Conservation (phyloP, 2,888 invertebrate species). For the Drosophila mercatorum region DNA sequence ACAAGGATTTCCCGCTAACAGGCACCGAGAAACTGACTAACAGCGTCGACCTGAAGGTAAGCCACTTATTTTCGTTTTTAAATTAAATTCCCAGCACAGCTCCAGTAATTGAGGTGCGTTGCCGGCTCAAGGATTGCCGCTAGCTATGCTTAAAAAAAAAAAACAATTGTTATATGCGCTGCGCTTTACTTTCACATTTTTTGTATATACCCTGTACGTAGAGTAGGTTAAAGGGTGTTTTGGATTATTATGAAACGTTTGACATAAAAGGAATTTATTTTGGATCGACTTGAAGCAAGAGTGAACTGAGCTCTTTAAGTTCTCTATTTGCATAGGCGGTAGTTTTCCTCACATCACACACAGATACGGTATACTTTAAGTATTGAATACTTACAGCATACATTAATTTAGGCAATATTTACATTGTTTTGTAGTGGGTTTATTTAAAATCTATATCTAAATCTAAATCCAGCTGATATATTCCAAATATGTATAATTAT, state of each 20-base stretch:
- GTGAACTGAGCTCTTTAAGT: too few species aligned
- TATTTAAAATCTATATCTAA: background rate
- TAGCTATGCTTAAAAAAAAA: conserved; percentile 6
- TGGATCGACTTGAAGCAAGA: too few species aligned
- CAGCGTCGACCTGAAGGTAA: conserved; percentile 82
- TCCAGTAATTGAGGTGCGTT: background rate
- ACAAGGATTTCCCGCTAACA: conserved; percentile 81
- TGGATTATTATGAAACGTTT: background rate
- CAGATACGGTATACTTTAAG: background rate
- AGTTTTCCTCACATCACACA: too few species aligned
- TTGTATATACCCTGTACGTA: background rate
- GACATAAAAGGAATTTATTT: background rate
- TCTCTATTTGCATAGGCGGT: too few species aligned
- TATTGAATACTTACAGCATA: background rate
- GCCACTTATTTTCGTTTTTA: conserved; percentile 11
- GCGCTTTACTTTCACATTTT: conserved; percentile 17
- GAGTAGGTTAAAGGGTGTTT: background rate
- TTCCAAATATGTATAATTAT: too few species aligned
- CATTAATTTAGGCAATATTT: background rate
- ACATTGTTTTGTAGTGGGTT: background rate
- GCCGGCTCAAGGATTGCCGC: conserved; percentile 20
- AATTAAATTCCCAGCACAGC: background rate
- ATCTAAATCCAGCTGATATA: too few species aligned
- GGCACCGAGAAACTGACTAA: conserved; percentile 73
- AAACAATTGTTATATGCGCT: background rate